phyloP scores from a whole-genome alignment of 1,140 invertebrate species.

The Ceratosolen solmsi region DNA sequence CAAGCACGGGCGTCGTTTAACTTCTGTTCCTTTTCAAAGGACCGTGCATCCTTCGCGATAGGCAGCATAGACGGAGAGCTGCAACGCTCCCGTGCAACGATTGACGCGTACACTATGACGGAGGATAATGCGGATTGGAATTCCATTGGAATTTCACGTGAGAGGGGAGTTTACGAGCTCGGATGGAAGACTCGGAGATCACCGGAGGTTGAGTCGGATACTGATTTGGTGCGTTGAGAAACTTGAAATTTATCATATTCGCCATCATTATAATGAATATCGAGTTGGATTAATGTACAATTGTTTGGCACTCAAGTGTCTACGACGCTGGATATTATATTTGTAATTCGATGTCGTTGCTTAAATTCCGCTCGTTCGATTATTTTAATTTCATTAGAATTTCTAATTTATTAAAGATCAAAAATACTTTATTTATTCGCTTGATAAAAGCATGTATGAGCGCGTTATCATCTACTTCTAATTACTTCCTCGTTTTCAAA shows the following conservation, averaged over 20 bases:
- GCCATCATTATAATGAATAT: neutral
- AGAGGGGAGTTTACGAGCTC: neutral
- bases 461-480: neutral
- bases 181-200: neutral
- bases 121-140: slow-evolving; percentile 13
- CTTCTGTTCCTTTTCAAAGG: neutral
- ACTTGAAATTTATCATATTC: neutral
- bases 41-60: neutral
- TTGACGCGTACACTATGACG: neutral
- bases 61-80: neutral
- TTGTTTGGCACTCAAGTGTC: too few relatives aligned
- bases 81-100: neutral
- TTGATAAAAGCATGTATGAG: neutral
- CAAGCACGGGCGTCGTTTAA: neutral
- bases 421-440: neutral
- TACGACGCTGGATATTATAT: too few relatives aligned
- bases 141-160: slow-evolving; percentile 15
- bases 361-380: too few relatives aligned
- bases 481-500: neutral
- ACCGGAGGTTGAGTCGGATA: neutral
- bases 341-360: too few relatives aligned
- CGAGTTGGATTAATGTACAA: neutral
- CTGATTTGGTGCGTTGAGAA: neutral
- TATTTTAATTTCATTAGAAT: too few relatives aligned
- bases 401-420: neutral